phyloP scores from a whole-genome alignment of 2,888 invertebrate genomes.

The Andrena flavipes region DNA sequence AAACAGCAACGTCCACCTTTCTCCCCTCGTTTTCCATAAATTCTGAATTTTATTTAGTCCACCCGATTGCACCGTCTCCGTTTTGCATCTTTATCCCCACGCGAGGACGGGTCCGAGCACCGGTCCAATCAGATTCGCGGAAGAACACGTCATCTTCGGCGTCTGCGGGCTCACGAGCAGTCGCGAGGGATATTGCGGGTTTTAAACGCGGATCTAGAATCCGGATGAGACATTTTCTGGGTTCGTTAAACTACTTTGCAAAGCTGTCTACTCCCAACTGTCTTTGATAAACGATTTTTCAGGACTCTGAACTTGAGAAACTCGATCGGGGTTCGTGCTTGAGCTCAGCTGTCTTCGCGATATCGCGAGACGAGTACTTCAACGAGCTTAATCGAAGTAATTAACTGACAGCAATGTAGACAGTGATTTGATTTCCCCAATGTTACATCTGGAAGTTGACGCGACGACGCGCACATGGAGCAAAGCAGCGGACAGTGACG shows the following conservation, averaged over 20 bases:
- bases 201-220: neutral
- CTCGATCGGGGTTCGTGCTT: no score
- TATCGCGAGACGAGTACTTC: neutral
- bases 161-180: neutral
- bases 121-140: neutral
- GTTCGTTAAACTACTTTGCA: no score
- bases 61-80: slow-evolving; percentile 41
- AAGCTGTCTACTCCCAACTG: no score
- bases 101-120: neutral
- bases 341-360: no score
- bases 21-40: slow-evolving; percentile 81
- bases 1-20: slow-evolving; percentile 44
- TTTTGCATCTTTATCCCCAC: slow-evolving; percentile 35
- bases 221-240: neutral
- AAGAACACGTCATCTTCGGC: neutral
- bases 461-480: neutral
- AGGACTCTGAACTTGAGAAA: no score
- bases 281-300: no score
- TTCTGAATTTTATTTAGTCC: slow-evolving; percentile 82
- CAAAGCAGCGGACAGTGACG: neutral
- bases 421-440: slow-evolving; percentile 77
- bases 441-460: slow-evolving; percentile 63
- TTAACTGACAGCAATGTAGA: slow-evolving; percentile 77
- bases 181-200: neutral
- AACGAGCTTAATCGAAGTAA: slow-evolving; percentile 53